Evolutionary conservation across 2,113 vertebrate species (phyloP).

Genomic region (Phrynosoma platyrhinos): DNA sequence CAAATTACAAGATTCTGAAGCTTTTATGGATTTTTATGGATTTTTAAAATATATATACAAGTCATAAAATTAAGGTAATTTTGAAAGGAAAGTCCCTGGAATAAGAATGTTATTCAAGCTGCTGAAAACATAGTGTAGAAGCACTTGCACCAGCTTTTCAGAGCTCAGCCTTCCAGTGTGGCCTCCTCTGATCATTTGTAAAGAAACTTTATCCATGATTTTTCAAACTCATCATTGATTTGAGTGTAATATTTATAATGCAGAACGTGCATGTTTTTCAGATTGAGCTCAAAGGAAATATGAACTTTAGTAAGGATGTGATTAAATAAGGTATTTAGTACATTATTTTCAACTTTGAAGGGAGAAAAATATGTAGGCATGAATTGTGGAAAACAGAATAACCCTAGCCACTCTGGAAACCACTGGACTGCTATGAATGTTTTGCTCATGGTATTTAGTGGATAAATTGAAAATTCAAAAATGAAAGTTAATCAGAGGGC

Average conservation of each 20-base stretch:
- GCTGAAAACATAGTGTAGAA: constrained; percentile 29
- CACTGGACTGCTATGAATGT: neutral
- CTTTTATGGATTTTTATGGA: neutral
- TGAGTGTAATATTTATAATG: constrained; percentile 53
- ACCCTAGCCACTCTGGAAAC: neutral
- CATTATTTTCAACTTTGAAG: constrained; percentile 45
- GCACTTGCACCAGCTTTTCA: constrained; percentile 55
- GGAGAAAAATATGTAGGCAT: neutral
- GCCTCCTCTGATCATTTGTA: constrained; percentile 64
- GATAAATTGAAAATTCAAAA: constrained; percentile 24
- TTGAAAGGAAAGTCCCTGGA: neutral
- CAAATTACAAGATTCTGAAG: neutral
- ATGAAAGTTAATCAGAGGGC: neutral
- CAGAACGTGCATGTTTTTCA: constrained; percentile 60
- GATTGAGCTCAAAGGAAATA: constrained; percentile 33
- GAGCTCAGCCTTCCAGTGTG: constrained; percentile 45
- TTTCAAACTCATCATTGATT: constrained; percentile 61
- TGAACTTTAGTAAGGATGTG: constrained; percentile 9
- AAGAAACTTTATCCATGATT: constrained; percentile 53
- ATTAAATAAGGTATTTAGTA: constrained; percentile 43
- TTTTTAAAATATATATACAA: neutral
- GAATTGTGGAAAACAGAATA: constrained; percentile 1
- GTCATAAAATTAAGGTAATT: neutral
- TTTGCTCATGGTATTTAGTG: neutral
- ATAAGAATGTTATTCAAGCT: constrained; percentile 14